phyloP scores from a whole-genome alignment of 2,888 invertebrate species.

The Meloe dianella region DNA sequence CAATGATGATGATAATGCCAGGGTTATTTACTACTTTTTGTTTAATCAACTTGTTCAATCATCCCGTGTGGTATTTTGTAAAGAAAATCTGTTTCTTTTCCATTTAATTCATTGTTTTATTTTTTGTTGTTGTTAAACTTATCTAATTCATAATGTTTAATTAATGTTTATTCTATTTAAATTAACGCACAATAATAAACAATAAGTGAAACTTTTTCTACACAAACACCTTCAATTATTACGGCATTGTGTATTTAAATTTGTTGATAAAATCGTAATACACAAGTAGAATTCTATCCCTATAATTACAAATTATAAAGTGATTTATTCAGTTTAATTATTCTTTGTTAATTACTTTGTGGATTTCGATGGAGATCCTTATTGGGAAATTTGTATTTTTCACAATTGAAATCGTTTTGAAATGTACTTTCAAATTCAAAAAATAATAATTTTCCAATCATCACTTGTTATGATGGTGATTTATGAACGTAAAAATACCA shows the following conservation, averaged over 20 bases:
- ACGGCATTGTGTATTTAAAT: slow-evolving; percentile 4
- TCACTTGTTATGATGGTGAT: neutral
- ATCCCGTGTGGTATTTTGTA: neutral
- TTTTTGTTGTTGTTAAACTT: neutral
- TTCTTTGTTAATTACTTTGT: neutral
- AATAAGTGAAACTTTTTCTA: slow-evolving; percentile 7
- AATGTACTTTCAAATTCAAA: neutral
- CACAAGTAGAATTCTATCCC: too few relatives aligned
- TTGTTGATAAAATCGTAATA: neutral
- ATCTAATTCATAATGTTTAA: neutral
- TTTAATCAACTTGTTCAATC: slow-evolving; percentile 14
- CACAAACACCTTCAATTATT: neutral
- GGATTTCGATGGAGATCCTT: neutral
- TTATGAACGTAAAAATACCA: neutral
- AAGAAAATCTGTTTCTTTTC: neutral
- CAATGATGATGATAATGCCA: slow-evolving; percentile 27
- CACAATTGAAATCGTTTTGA: neutral
- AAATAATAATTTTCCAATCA: neutral
- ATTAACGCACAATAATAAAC: neutral
- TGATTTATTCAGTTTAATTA: neutral
- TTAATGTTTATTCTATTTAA: neutral
- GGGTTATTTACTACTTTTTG: slow-evolving; percentile 21
- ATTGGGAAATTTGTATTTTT: neutral
- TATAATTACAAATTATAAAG: neutral
- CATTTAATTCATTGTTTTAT: neutral